These are phyloP conservation scores for Laspeyria flexula DNA, from an alignment of 2,888 invertebrate genomes.

Conservation along the genomic window DNA sequence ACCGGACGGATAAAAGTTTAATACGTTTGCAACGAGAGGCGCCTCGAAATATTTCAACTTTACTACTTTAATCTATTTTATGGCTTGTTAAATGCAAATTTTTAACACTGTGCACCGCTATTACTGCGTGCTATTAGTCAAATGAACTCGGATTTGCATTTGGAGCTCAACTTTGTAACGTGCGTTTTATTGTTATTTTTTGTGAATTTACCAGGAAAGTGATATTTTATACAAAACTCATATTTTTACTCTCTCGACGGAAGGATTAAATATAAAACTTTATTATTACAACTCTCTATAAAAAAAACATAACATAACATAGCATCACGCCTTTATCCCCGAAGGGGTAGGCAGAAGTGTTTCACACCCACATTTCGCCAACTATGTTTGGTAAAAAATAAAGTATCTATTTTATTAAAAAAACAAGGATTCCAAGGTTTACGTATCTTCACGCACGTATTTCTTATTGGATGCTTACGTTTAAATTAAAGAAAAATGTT, in stretches of 20 bases:
- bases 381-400: too few relatives aligned
- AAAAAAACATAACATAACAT: too few relatives aligned
- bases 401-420: too few relatives aligned
- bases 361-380: too few relatives aligned
- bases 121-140: constrained; percentile 47
- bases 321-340: too few relatives aligned
- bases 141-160: constrained; percentile 45
- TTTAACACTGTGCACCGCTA: constrained; percentile 40
- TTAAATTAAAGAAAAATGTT: too few relatives aligned
- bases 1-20: constrained; percentile 59
- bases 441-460: too few relatives aligned
- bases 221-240: not conserved
- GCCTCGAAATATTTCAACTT: constrained; percentile 54
- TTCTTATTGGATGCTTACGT: too few relatives aligned
- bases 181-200: constrained; percentile 14
- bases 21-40: constrained; percentile 49
- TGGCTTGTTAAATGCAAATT: constrained; percentile 49
- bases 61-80: constrained; percentile 57
- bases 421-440: too few relatives aligned
- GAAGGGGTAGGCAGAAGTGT: too few relatives aligned
- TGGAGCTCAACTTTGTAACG: constrained; percentile 17
- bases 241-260: not conserved
- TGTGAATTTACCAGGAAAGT: not conserved
- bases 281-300: too few relatives aligned
- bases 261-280: too few relatives aligned